Percentiles rank a stretch among this genome's conserved stretches.
phyloP scores from a whole-genome alignment of 2,113 vertebrate genomes.

The Dascyllus trimaculatus region DNA sequence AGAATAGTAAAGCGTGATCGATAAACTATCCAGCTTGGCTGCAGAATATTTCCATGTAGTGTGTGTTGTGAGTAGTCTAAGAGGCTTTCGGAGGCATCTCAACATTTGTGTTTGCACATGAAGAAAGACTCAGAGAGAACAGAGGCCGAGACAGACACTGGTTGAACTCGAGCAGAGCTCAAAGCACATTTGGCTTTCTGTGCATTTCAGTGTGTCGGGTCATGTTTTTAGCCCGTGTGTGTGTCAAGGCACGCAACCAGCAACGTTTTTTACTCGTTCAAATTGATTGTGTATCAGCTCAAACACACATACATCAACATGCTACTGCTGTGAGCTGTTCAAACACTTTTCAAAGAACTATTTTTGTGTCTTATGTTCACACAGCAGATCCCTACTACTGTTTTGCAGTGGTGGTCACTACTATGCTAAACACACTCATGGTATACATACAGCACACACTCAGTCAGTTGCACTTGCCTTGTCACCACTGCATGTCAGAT shows the following conservation, averaged over 20 bases:
- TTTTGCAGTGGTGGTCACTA: constrained; percentile 17
- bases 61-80: constrained; percentile 30
- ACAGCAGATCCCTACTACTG: constrained; percentile 8
- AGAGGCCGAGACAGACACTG: neutral
- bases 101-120: constrained; percentile 68
- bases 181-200: constrained; percentile 64
- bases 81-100: constrained; percentile 50
- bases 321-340: constrained; percentile 27
- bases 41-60: constrained; percentile 32
- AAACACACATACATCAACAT: constrained; percentile 9
- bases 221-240: constrained; percentile 47
- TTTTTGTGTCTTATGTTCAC: constrained; percentile 42
- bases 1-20: constrained; percentile 2
- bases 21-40: constrained; percentile 18
- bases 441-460: neutral
- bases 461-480: constrained; percentile 30
- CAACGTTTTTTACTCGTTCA: constrained; percentile 72
- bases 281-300: constrained; percentile 48
- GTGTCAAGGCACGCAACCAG: constrained; percentile 70
- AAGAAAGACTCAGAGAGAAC: constrained; percentile 38
- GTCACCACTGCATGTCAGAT: constrained; percentile 18
- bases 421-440: constrained; percentile 21
- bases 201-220: constrained; percentile 19
- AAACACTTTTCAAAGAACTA: constrained; percentile 23
- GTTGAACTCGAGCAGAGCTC: constrained; percentile 18